Evolutionary conservation across 2,888 invertebrate species (phyloP), one percentile per base, ranked within the genome.

Genomic region (Oscheius sp.): DNA sequence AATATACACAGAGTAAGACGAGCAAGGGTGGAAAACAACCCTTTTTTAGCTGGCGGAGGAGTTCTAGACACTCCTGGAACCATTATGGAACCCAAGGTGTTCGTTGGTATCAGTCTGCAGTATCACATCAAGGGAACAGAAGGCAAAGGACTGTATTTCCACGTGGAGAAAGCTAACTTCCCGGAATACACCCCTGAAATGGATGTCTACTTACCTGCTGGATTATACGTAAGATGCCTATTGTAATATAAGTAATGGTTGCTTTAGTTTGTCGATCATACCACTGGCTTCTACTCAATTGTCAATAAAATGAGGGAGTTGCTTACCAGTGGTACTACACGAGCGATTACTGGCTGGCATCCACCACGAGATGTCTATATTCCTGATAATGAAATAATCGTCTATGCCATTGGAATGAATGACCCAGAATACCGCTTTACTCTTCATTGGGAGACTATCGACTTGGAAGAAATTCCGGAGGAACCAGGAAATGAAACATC

Each of bases 361-460:
- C 55, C 69, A 18, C 69, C 69, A 1, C 55, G 35, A 56, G 41
- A 55, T 25, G 9, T 56, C 16, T 56, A 43, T 18, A 13, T 69
- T 18, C 55, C 55, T 1, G 13, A n/a, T 9, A 25, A n/a, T 16
- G 29, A 66, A 25, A 49, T 52, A 12, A 9, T 52, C 21, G 3
- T 66, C 23, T 66, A 52, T 29, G 66, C 66, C 2, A 29, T 66
- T 66, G 74, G 69, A 53, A 73, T 61, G 25, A n/a, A 72, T 1
- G 69, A 64, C 2, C 46, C 55, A 9, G 27, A 18, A 6, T 77
- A 79, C 12, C 27, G 55, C 18, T 79, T 75, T 55, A 45, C 64
- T 9, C 53, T 80, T 41, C 69, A 69, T 1, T 81, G 76, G 77
- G 61, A 75, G 27, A 41, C 61, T 6, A 75, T 75, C 1, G 69